Evolutionary conservation across 1,140 invertebrate species (phyloP), one percentile per base, ranked within the genome.

Genomic region (Ganaspis sp.): DNA sequence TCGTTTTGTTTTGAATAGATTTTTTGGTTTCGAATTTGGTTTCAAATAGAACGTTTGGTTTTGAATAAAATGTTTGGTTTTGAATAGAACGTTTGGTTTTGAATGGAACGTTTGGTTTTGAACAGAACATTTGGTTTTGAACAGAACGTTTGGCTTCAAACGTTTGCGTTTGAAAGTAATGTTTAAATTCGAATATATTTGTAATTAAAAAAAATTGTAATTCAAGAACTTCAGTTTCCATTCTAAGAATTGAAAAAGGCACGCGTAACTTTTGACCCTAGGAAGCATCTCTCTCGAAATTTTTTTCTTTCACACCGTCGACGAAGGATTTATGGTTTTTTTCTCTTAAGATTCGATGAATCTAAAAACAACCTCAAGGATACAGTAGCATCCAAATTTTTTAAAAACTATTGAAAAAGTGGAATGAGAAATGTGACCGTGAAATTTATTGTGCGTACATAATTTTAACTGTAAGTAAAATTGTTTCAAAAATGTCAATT

Each of bases 181-280:
- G 4, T 49, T 49, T 17, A 17, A 17, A 17, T n/a, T 15, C 4
- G 45, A 4, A 49, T 45, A 9, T 45, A 45, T 5, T 15, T 15
- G 4, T 3, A 0, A 9, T 45, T 6, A n/a, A 45, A 45, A 6
- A n/a, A 45, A 45, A 15, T 45, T 15, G 15, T 11, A 45, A 45
- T 45, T 45, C n/a, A 9, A 15, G 15, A 45, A 45, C 11, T 45
- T 15, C n/a, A n/a, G n/a, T n/a, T 34, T 34, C 29, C 2, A 34
- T 34, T 34, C 29, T 34, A 2, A 34, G 29, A 34, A 34, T 34
- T 34, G 2, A 2, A 34, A 34, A 34, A 49, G 45, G 15, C 45
- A 49, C 45, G 45, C 45, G 45, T 49, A 49, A 49, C 45, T 49
- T 49, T 49, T 49, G 45, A 49, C 15, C 45, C 12, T n/a, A 49